These are phyloP conservation scores for Pseudocheirus occidentalis DNA, from an alignment of 2,797 vertebrate species.

Conservation along the genomic window DNA sequence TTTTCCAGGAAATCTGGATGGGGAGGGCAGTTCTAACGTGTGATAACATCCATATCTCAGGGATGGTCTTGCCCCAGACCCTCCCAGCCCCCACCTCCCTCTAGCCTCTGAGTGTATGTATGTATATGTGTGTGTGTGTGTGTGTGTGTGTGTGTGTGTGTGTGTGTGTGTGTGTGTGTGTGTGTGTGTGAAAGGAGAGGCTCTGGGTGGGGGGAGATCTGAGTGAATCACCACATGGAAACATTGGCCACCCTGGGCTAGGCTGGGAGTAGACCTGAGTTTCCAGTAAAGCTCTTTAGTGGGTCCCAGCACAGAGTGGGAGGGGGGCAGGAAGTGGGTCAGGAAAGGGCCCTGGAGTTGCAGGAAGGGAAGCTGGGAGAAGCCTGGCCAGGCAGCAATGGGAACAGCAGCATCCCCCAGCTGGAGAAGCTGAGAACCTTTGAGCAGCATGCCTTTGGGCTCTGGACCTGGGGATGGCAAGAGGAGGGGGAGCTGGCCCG, in stretches of 20 bases:
- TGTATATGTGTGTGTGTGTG: not conserved
- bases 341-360: conserved; percentile 85
- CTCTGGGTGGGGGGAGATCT: fast-evolving
- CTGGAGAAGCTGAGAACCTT: not conserved
- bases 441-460: not conserved
- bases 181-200: not conserved
- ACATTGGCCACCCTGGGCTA: conserved; percentile 39
- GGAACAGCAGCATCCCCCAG: conserved; percentile 36
- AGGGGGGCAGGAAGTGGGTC: conserved; percentile 78
- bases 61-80: not conserved
- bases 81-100: not conserved
- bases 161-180: not conserved
- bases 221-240: conserved; percentile 49
- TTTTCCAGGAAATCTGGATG: not conserved
- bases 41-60: not conserved
- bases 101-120: too few relatives aligned
- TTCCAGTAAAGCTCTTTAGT: conserved; percentile 81
- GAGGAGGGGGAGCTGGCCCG: not conserved
- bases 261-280: conserved; percentile 62
- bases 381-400: conserved; percentile 60
- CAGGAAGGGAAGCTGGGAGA: conserved; percentile 84
- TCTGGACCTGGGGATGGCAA: not conserved
- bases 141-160: not conserved
- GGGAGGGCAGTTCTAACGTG: not conserved
- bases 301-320: conserved; percentile 29